Conservation (phyloP, 1,140 invertebrate genomes). For the Dufourea novaeangliae region DNA sequence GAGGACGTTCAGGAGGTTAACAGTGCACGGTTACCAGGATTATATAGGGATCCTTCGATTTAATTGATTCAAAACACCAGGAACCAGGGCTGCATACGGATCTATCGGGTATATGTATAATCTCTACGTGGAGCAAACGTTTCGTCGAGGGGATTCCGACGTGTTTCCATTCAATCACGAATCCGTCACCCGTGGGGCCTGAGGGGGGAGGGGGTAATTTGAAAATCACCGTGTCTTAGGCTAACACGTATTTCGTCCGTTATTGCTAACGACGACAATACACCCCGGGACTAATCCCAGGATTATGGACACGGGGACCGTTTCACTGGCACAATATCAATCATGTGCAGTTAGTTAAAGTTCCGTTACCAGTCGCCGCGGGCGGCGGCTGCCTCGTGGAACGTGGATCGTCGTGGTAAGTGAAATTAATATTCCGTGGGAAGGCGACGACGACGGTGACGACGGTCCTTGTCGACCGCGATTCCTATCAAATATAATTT, state of each 20-base stretch:
- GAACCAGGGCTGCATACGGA: not conserved
- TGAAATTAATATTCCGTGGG: conserved; percentile 28
- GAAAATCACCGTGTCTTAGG: conserved; percentile 28
- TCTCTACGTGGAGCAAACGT: not conserved
- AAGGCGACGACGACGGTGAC: not conserved
- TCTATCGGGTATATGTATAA: conserved; percentile 7
- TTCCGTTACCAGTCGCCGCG: not conserved
- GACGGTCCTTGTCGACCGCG: not conserved
- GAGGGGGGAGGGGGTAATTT: conserved; percentile 18
- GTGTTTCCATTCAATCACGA: conserved; percentile 32
- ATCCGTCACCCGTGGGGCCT: not conserved
- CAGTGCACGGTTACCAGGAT: not conserved
- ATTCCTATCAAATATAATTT: conserved; percentile 18
- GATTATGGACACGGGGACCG: conserved; percentile 7
- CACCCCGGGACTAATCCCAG: conserved; percentile 9
- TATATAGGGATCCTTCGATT: conserved; percentile 12
- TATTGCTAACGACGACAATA: conserved; percentile 11
- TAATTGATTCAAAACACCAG: conserved; percentile 34
- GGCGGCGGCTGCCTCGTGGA: not conserved
- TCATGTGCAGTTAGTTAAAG: conserved; percentile 37
- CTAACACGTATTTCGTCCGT: conserved; percentile 8
- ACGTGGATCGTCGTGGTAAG: not conserved
- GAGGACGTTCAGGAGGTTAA: too few relatives aligned
- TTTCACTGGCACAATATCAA: conserved; percentile 21
- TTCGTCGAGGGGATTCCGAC: conserved; percentile 10